Evolutionary conservation across 2,797 vertebrate species (phyloP), one percentile per base, ranked within the genome.

Genomic region (Lacerta viridis): DNA sequence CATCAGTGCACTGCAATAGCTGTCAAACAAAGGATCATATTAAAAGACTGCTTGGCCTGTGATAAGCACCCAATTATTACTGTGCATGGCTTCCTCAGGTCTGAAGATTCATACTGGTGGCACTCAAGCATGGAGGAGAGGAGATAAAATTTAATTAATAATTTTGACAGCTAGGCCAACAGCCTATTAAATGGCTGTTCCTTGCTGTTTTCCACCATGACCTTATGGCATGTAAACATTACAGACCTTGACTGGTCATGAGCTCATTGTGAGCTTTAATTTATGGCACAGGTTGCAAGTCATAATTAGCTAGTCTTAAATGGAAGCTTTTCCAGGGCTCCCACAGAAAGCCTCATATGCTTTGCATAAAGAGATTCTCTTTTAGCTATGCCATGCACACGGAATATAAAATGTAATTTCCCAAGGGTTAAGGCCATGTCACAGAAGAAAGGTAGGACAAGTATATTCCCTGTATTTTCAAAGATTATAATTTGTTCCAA

Each of bases 61-160:
- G 92, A 94, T 95, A 95, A 95, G 95, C 89, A 90, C 50, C 66
- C 25, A 25, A 82, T 94, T 95, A 96, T 94, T 92, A 93, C 90
- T 0, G 43, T 88, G 88, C 83, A 81, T 85, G 85, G 89, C 68
- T 90, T 95, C 91, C 88, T 78, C 92, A 80, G 89, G 85, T 91
- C 90, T 88, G 90, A 94, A 93, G 92, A 89, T 93, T 91, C 92
- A 90, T 77, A 93, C 86, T 85, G 17, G 41, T 91, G 84, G 80
- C 71, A 36, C 87, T 95, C 91, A 90, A 93, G 93, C 88, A 43
- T 92, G 92, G 83, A 81, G 9, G 89, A 79, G 90, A 93, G 89
- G 91, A 94, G 92, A 93, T 92, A 95, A 94, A 93, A 93, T 92
- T 91, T 94, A 95, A 95, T 95, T 95, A 95, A 93, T 94, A 93